Conservation (phyloP, 2,113 vertebrate genomes). For the Rhizomys pruinosus region DNA sequence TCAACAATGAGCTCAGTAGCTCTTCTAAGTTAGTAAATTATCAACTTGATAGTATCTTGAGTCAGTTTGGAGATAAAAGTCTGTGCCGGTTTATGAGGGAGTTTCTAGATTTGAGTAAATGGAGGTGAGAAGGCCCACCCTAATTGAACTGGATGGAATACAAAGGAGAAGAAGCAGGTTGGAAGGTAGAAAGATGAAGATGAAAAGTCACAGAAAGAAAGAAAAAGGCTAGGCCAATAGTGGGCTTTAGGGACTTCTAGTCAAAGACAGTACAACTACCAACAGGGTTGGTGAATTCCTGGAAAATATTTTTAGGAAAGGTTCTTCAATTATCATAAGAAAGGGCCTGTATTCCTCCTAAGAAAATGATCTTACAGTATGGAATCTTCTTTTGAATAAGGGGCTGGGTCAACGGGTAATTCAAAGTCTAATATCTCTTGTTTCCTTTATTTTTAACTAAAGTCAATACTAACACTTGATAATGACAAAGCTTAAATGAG, state of each 20-base stretch:
- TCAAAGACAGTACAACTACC: not conserved
- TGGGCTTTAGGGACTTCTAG: not conserved
- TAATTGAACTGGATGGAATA: not conserved
- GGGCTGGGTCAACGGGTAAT: not conserved
- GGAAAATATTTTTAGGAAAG: not conserved
- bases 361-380: not conserved
- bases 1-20: not conserved
- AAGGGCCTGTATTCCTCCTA: not conserved
- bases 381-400: not conserved
- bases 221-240: not conserved
- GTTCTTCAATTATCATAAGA: not conserved
- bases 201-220: not conserved
- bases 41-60: not conserved
- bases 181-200: not conserved
- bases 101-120: not conserved
- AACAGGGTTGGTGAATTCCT: not conserved
- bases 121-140: too few relatives aligned
- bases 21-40: not conserved
- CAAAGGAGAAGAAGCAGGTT: not conserved
- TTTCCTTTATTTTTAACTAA: not conserved
- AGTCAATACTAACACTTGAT: not conserved
- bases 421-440: not conserved
- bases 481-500: not conserved
- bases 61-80: too few relatives aligned
- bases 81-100: not conserved